Evolutionary conservation across 2,888 invertebrate species (phyloP).

Genomic region (Sussaba pulchella): DNA sequence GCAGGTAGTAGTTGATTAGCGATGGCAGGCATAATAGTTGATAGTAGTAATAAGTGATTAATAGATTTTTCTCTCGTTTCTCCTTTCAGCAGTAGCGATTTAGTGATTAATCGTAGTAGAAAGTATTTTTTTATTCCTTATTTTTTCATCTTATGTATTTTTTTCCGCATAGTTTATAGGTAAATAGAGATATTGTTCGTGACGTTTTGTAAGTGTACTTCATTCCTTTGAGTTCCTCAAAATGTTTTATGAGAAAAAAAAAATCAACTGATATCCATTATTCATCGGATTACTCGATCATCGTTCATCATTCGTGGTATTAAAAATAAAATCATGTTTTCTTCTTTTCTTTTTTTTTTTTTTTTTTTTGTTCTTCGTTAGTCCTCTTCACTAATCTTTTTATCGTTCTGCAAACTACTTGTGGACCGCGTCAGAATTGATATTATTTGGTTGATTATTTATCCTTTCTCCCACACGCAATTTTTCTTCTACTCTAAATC

Average conservation of each 20-base stretch:
- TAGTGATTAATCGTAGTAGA: constrained; percentile 57
- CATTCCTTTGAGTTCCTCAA: too few relatives aligned
- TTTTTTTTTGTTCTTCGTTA: constrained; percentile 26
- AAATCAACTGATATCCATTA: constrained; percentile 56
- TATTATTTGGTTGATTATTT: constrained; percentile 71
- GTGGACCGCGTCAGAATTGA: constrained; percentile 80
- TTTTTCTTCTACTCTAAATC: constrained; percentile 32
- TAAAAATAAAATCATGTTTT: constrained; percentile 62
- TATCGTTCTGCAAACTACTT: constrained; percentile 79
- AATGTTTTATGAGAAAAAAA: constrained; percentile 24
- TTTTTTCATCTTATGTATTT: constrained; percentile 50
- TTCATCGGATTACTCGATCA: constrained; percentile 41
- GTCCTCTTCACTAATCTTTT: constrained; percentile 50
- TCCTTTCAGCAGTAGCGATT: constrained; percentile 19
- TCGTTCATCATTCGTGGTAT: constrained; percentile 53
- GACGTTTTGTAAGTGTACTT: too few relatives aligned
- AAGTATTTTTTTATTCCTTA: constrained; percentile 55
- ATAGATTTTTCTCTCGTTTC: constrained; percentile 42
- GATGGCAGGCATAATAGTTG: constrained; percentile 64
- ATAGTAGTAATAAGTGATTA: constrained; percentile 54
- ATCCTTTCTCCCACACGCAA: constrained; percentile 49
- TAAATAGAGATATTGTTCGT: constrained; percentile 64
- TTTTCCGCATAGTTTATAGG: constrained; percentile 59
- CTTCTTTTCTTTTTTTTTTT: constrained; percentile 25
- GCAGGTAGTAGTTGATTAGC: constrained; percentile 57